Evolutionary conservation across 2,113 vertebrate genomes (phyloP), one percentile per base, ranked within the genome.

Genomic region (Lepisosteus oculatus): DNA sequence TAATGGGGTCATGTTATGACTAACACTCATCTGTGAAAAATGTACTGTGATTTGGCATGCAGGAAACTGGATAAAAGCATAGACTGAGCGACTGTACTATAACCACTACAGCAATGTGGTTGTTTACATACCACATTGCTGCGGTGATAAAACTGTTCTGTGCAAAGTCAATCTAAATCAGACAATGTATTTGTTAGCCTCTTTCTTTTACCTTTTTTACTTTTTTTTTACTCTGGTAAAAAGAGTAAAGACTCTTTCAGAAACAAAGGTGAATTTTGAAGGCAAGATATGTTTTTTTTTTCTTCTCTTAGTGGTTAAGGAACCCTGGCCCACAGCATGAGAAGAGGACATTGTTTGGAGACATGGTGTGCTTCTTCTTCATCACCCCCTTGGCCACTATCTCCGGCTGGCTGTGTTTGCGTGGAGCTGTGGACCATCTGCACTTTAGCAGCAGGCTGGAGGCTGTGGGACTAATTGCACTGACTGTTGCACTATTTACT

Each of bases 401-500:
- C 79, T 94, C 92, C 0, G 92, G 92, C 81, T 93, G 92, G 92
- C 79, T 94, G 54, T 94, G 92, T 83, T 87, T 94, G 69, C 87
- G 90, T 8, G 92, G 92, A 69, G 92, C 92, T 0, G 87, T 91
- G 83, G 91, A 94, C 78, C 92, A 93, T 74, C 91, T 94, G 88
- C 90, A 92, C 85, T 93, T 93, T 85, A 93, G 91, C 73, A 94
- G 91, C 69, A 86, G 90, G 82, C 89, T 94, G 7, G 92, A 94
- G 84, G 92, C 92, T 65, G 90, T 91, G 0, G 92, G 92, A 79
- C 91, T 94, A 79, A 93, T 94, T 85, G 92, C 92, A 84, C 90
- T 94, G 76, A 94, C 92, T 81, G 87, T 93, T 54, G 91, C 91
- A 81, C 91, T 94, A 85, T 93, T 94, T 88, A 93, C 91, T 57